Conservation (phyloP, 2,888 invertebrate genomes). For the Stenodera caucasica region DNA sequence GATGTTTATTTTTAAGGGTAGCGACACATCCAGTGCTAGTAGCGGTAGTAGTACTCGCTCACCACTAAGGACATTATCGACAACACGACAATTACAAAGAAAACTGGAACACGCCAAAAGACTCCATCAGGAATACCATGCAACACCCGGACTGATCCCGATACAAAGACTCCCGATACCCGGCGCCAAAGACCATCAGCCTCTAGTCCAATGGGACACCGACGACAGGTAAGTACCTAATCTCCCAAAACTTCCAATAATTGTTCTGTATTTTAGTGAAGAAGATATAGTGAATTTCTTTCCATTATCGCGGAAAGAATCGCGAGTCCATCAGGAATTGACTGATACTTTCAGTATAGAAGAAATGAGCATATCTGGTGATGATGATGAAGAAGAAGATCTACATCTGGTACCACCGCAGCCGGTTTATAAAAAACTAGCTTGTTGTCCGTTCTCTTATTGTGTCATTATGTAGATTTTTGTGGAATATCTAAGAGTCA, state of each 20-base stretch:
- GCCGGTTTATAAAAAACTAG: slow-evolving; percentile 52
- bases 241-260: neutral
- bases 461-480: slow-evolving; percentile 44
- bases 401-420: slow-evolving; percentile 56
- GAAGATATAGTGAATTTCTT: slow-evolving; percentile 60
- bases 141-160: slow-evolving; percentile 55
- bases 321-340: slow-evolving; percentile 58
- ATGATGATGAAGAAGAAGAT: slow-evolving; percentile 56
- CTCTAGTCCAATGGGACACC: slow-evolving; percentile 63
- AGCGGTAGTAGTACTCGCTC: slow-evolving; percentile 49
- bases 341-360: slow-evolving; percentile 66
- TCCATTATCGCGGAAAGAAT: slow-evolving; percentile 55
- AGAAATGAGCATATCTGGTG: slow-evolving; percentile 64
- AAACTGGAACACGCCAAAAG: slow-evolving; percentile 55
- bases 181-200: slow-evolving; percentile 59
- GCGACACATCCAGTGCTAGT: slow-evolving; percentile 53
- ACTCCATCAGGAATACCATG: slow-evolving; percentile 55
- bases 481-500: neutral
- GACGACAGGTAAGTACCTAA: slow-evolving; percentile 57
- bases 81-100: slow-evolving; percentile 50
- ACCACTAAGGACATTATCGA: slow-evolving; percentile 43
- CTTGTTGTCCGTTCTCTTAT: slow-evolving; percentile 52
- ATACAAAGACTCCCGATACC: slow-evolving; percentile 59
- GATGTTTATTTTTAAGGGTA: slow-evolving; percentile 41
- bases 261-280: slow-evolving; percentile 50